These are phyloP conservation scores for Oceanites oceanicus DNA, from an alignment of 2,113 vertebrate genomes.

Conservation along the genomic window DNA sequence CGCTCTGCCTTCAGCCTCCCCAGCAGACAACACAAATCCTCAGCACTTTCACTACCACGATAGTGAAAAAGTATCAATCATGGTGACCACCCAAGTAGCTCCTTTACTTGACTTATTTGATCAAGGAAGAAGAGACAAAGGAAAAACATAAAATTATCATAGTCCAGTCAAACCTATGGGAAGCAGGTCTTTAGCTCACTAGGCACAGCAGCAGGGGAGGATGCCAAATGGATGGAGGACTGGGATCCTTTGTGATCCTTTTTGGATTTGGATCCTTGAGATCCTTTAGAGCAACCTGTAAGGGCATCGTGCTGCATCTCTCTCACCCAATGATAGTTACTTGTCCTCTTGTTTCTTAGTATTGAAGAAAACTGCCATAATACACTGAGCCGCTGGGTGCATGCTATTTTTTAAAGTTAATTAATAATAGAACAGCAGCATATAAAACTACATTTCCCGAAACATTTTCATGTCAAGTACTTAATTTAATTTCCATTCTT, in stretches of 20 bases:
- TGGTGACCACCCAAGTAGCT: neutral
- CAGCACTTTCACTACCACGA: neutral
- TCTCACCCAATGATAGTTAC: neutral
- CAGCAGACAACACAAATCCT: neutral
- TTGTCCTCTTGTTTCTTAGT: neutral
- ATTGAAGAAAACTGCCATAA: neutral
- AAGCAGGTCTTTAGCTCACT: neutral
- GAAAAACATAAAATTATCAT: neutral
- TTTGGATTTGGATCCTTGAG: neutral
- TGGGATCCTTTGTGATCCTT: no score
- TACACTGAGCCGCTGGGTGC: neutral
- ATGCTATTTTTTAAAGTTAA: neutral
- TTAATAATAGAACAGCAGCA: neutral
- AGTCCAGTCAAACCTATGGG: neutral
- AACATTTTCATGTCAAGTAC: neutral
- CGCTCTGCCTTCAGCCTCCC: neutral
- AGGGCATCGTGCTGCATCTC: neutral
- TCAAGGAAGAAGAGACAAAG: neutral
- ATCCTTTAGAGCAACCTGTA: neutral
- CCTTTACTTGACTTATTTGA: neutral
- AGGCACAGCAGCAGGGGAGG: neutral
- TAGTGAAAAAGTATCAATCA: neutral
- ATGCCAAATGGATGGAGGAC: neutral
- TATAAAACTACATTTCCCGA: neutral
- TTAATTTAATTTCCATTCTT: neutral